These are phyloP conservation scores for Athrips mouffetella DNA, from an alignment of 2,888 invertebrate species.

Conservation along the genomic window DNA sequence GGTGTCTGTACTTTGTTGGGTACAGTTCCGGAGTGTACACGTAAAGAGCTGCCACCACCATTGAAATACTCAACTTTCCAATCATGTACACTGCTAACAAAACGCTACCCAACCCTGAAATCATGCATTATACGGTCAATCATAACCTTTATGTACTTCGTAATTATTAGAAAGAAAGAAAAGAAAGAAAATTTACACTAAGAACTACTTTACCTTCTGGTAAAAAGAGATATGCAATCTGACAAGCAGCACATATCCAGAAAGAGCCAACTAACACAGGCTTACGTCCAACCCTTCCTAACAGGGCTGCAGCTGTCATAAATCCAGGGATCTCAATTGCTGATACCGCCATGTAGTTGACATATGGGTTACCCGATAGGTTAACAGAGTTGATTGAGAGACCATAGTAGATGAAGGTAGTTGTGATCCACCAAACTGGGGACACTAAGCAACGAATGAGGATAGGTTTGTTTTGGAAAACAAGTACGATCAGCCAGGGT, in stretches of 20 bases:
- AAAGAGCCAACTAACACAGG: slow-evolving; percentile 76
- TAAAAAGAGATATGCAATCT: slow-evolving; percentile 75
- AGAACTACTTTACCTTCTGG: slow-evolving; percentile 56
- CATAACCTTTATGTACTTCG: too few species aligned
- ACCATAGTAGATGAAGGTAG: slow-evolving; percentile 82
- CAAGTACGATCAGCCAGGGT: slow-evolving; percentile 51
- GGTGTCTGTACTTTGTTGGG: slow-evolving; percentile 81
- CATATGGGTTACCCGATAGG: slow-evolving; percentile 80
- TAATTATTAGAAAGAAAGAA: too few species aligned
- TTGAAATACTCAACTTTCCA: slow-evolving; percentile 79
- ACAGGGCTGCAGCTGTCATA: slow-evolving; percentile 74
- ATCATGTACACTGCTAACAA: slow-evolving; percentile 72
- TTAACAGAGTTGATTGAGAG: slow-evolving; percentile 81
- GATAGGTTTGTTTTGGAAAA: slow-evolving; percentile 47
- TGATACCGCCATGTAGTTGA: slow-evolving; percentile 80
- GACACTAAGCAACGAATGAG: slow-evolving; percentile 44
- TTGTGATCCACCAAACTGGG: slow-evolving; percentile 81
- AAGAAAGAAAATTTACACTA: too few species aligned
- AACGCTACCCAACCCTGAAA: slow-evolving; percentile 33
- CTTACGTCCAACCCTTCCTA: slow-evolving; percentile 79
- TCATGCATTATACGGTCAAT: too few species aligned
- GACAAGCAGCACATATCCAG: slow-evolving; percentile 77
- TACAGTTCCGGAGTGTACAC: slow-evolving; percentile 82
- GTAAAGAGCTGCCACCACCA: slow-evolving; percentile 79
- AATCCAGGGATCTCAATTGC: slow-evolving; percentile 84